Evolutionary conservation across 30 jellyfish, hydroid and myxozoan species (phyloP).

Genomic region (Mastigias papua): DNA sequence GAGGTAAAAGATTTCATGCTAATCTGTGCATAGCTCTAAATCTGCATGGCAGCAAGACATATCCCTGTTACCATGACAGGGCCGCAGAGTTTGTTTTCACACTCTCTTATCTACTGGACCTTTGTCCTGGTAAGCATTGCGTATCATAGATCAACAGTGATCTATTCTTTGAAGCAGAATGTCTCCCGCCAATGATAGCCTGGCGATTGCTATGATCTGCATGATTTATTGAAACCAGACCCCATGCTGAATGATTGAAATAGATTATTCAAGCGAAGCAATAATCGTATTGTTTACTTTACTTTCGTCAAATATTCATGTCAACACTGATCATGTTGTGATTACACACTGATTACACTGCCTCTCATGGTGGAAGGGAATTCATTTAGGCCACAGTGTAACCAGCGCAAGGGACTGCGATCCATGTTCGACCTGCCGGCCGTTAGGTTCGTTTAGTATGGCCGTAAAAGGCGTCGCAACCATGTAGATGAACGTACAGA

Average conservation of each 20-base stretch:
- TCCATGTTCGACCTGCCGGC: background rate
- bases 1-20: too few relatives aligned
- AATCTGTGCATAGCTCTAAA: too few relatives aligned
- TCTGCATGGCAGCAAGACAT: too few relatives aligned
- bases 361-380: constrained; percentile 41
- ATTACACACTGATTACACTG: constrained; percentile 47
- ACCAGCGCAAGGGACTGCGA: background rate
- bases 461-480: constrained; percentile 10
- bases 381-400: constrained; percentile 13
- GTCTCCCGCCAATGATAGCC: background rate
- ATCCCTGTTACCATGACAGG: too few relatives aligned
- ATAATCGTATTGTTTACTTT: background rate
- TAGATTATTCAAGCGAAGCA: constrained; percentile 1
- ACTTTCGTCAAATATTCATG: background rate
- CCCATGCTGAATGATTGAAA: constrained; percentile 4
- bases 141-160: background rate
- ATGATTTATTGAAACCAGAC: background rate
- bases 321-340: constrained; percentile 37
- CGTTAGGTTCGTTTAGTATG: background rate
- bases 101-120: too few relatives aligned
- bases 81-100: too few relatives aligned
- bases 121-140: background rate
- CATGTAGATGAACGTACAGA: constrained; percentile 40
- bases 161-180: background rate
- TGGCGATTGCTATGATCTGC: background rate